Base-by-base conservation (phyloP, 2,888 invertebrate genomes). In the Harpalus rufipes region DNA sequence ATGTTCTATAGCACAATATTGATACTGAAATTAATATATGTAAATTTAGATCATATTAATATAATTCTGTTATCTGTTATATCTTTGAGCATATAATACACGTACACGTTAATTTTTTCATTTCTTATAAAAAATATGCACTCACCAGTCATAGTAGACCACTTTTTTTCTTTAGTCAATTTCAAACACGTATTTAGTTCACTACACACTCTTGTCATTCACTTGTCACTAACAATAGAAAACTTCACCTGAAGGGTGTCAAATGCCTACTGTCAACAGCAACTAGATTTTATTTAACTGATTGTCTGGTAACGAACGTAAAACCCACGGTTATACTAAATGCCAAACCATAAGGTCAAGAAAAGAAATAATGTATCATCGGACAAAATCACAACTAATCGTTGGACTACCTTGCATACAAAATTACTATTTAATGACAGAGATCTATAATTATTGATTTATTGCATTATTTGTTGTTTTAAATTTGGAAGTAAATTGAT, bases 351-450 rank as follows among this genome's bases (percentile, higher is more conserved):
- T 74, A 74, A 78, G 56, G 78, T 78, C 78, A 78, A 5, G 51
- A 58, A 18, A 56, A 78, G 58, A 78, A 51, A 78, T 78, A 14
- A 39, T 79, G 79, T 79, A 59, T 79, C 79, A 79, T 79, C 76
- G 76, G 10, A 7, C 12, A 74, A 41, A 16, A 51, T 21, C 44
- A 74, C 41, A 18, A 12, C 44, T 25, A 74, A 18, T 74, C 16
- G 72, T 39, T n/a, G 21, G 10, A 12, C 68, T 39, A 39, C 39
- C 68, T 68, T 68, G 63, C 32, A 10, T 74, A 18, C 51, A 74
- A 51, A 44, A 74, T 74, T 74, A 41, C 16, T 74, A 74, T 16
- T 18, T 74, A 74, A 44, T 44, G 21, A 39, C 16, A 3, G 32
- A 61, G 59, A 32, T 56, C 32, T 61, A 16, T 79, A n/a, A 61